Percentiles rank a stretch among this genome's conserved stretches.
phyloP scores from a whole-genome alignment of 2,888 invertebrate species.

The Macrophya annulata region DNA sequence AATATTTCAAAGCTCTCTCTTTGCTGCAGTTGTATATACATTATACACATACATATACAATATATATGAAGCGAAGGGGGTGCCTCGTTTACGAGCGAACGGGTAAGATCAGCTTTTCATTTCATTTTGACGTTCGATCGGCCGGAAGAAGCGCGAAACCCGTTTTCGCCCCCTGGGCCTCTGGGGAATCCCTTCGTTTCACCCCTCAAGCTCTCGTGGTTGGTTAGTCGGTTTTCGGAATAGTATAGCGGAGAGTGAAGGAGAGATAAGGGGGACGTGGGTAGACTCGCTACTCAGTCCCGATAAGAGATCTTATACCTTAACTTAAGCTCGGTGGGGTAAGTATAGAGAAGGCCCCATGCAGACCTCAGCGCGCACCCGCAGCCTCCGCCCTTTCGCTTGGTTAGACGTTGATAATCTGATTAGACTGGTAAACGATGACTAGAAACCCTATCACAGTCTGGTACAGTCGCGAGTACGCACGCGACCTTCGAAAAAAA shows the following conservation, averaged over 20 bases:
- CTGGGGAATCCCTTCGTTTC: conserved; percentile 40
- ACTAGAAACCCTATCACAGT: background rate
- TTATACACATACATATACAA: background rate
- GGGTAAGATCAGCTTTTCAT: conserved; percentile 48
- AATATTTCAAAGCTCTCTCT: conserved; percentile 21
- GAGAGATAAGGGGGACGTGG: conserved; percentile 76
- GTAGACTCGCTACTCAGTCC: conserved; percentile 72
- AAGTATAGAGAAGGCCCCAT: background rate
- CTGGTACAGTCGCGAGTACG: background rate
- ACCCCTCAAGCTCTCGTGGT: conserved; percentile 5
- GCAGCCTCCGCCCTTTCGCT: conserved; percentile 43
- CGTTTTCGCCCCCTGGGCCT: conserved; percentile 1
- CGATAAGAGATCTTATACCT: conserved; percentile 74
- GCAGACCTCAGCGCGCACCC: background rate
- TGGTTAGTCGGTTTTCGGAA: conserved; percentile 56
- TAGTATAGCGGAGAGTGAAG: conserved; percentile 55
- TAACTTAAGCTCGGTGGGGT: conserved; percentile 69
- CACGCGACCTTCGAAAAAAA: background rate
- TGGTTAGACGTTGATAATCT: conserved; percentile 51
- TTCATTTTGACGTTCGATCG: conserved; percentile 53
- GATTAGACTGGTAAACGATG: conserved; percentile 50
- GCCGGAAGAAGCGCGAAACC: conserved; percentile 52
- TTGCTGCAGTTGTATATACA: background rate
- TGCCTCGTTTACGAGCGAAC: conserved; percentile 25
- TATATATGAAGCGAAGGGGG: background rate